Percentiles rank a stretch among this genome's conserved stretches.
These are phyloP conservation scores for Palloptera scutellata DNA, from an alignment of 2,888 invertebrate genomes.

Conservation along the genomic window DNA sequence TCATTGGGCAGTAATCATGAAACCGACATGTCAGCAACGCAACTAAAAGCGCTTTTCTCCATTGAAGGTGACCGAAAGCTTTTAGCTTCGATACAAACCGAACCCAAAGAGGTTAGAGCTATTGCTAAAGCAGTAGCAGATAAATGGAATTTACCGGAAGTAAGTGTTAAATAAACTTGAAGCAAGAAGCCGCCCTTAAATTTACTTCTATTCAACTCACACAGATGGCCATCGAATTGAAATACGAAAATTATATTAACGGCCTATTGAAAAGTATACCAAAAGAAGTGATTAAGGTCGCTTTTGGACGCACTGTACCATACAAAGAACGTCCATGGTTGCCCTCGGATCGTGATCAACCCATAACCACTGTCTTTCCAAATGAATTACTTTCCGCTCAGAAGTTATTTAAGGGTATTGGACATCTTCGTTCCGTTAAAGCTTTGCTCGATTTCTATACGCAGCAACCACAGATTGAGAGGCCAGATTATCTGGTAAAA, in stretches of 20 bases:
- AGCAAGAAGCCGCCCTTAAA: not conserved
- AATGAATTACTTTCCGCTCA: slow-evolving; percentile 55
- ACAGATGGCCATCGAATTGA: slow-evolving; percentile 61
- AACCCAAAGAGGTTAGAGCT: slow-evolving; percentile 59
- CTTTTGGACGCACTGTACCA: slow-evolving; percentile 61
- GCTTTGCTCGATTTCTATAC: slow-evolving; percentile 56
- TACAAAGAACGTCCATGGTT: slow-evolving; percentile 52
- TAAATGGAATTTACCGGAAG: slow-evolving; percentile 59
- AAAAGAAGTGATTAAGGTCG: slow-evolving; percentile 49
- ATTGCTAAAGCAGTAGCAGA: slow-evolving; percentile 60
- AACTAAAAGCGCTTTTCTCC: slow-evolving; percentile 60
- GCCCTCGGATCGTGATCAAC: slow-evolving; percentile 46
- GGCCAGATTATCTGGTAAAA: slow-evolving; percentile 54
- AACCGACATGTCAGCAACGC: slow-evolving; percentile 55
- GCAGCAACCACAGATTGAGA: slow-evolving; percentile 51
- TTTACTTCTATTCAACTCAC: slow-evolving; percentile 12
- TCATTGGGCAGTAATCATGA: slow-evolving; percentile 53
- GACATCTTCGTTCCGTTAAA: slow-evolving; percentile 59
- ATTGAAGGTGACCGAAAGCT: slow-evolving; percentile 59
- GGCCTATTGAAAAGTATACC: slow-evolving; percentile 44
- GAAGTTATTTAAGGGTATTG: slow-evolving; percentile 61
- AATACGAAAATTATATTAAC: slow-evolving; percentile 55
- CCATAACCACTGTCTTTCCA: slow-evolving; percentile 59
- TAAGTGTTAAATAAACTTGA: slow-evolving; percentile 32
- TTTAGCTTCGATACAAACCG: slow-evolving; percentile 57